phyloP scores from a whole-genome alignment of 2,797 vertebrate species.

The Percopsis omiscomaycus region DNA sequence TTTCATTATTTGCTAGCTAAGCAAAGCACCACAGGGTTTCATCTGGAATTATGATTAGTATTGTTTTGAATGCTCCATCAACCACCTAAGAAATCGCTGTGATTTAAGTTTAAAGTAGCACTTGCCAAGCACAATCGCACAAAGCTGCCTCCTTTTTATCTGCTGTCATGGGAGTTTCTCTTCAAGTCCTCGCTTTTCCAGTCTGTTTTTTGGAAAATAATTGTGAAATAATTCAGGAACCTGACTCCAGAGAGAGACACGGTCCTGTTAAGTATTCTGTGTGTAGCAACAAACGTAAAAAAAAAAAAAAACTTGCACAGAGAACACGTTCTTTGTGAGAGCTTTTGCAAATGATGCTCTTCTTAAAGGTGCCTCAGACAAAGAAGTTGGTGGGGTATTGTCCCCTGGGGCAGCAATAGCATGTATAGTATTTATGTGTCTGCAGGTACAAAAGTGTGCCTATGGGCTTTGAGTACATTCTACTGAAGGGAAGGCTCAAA shows the following conservation, averaged over 20 bases:
- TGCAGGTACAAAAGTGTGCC: background rate
- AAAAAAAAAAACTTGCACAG: background rate
- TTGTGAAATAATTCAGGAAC: conserved; percentile 50
- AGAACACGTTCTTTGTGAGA: conserved; percentile 9
- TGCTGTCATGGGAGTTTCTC: conserved; percentile 49
- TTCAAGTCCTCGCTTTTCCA: conserved; percentile 17
- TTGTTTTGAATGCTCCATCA: conserved; percentile 53
- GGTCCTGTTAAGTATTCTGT: conserved; percentile 21
- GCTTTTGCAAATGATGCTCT: conserved; percentile 13
- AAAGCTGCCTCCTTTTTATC: conserved; percentile 50
- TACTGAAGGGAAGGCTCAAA: too few species aligned
- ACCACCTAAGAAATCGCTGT: conserved; percentile 60
- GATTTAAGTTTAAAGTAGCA: conserved; percentile 58
- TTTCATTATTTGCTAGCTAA: conserved; percentile 36
- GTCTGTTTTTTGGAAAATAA: conserved; percentile 27
- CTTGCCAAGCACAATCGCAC: conserved; percentile 35
- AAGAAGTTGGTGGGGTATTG: conserved; percentile 11
- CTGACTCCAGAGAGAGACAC: conserved; percentile 38
- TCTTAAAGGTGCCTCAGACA: background rate
- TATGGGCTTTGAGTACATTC: background rate
- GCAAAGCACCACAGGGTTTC: conserved; percentile 39
- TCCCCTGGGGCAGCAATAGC: background rate
- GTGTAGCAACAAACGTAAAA: conserved; percentile 9
- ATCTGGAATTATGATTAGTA: conserved; percentile 63
- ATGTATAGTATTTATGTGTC: background rate